phyloP scores from a whole-genome alignment of 1,140 invertebrate genomes.

The Mercenaria mercenaria region DNA sequence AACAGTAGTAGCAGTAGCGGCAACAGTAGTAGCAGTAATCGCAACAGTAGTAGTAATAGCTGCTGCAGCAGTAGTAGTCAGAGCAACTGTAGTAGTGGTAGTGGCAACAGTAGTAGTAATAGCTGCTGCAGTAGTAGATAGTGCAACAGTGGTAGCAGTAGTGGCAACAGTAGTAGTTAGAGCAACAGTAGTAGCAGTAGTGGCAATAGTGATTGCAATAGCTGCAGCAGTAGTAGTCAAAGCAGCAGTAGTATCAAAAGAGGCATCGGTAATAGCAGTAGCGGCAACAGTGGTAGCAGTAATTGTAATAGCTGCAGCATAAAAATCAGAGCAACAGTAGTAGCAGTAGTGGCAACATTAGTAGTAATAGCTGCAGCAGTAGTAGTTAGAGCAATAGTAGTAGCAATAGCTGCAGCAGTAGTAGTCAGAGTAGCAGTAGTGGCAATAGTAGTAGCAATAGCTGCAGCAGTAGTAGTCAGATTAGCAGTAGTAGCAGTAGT shows the following conservation, averaged over 20 bases:
- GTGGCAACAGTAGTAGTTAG: constrained; percentile 37
- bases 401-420: constrained; percentile 2
- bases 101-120: no score
- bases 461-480: constrained; percentile 15
- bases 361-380: constrained; percentile 33
- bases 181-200: constrained; percentile 53
- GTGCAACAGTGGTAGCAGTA: constrained; percentile 13
- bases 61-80: no score
- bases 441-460: constrained; percentile 19
- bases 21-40: constrained; percentile 20
- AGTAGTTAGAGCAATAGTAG: constrained; percentile 22
- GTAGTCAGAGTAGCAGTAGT: constrained; percentile 20
- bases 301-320: no score
- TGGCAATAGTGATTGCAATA: constrained; percentile 27
- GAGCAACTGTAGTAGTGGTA: no score
- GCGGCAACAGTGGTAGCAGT: no score
- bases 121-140: no score
- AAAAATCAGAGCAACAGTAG: no score
- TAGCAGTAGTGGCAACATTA: no score
- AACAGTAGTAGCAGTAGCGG: constrained; percentile 2
- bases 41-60: no score
- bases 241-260: no score
- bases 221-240: constrained; percentile 22
- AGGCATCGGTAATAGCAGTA: constrained; percentile 15
- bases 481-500: constrained; percentile 39